Evolutionary conservation across 2,113 vertebrate species (phyloP).

Genomic region (Polypterus bichir): DNA sequence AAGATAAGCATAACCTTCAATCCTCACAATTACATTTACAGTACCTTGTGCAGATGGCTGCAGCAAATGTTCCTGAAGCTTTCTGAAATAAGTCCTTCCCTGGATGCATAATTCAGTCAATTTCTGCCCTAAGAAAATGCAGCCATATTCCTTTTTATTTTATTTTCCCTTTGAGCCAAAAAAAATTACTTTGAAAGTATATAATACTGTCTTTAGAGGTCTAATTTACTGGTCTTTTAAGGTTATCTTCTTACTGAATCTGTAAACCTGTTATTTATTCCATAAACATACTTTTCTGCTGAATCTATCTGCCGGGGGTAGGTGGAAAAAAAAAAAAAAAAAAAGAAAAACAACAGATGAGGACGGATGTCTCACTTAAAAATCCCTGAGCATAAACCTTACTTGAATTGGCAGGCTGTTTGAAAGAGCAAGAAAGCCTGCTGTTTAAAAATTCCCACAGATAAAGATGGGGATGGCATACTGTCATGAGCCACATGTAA

Average conservation of each 20-base stretch:
- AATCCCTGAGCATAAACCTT: slow-evolving; percentile 6
- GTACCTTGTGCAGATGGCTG: no score
- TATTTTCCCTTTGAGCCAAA: no score
- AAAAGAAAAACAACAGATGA: neutral
- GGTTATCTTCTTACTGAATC: neutral
- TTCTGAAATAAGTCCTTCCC: no score
- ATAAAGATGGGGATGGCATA: neutral
- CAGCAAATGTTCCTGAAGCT: no score
- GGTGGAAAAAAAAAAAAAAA: neutral
- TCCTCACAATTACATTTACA: no score
- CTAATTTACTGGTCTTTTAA: slow-evolving; percentile 1
- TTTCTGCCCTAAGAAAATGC: no score
- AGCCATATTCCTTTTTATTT: no score
- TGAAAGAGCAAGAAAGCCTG: neutral
- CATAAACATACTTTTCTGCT: neutral
- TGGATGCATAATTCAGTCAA: no score
- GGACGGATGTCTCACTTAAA: slow-evolving; percentile 3
- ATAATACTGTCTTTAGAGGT: neutral
- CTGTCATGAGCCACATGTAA: slow-evolving; percentile 7
- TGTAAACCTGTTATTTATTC: slow-evolving; percentile 2
- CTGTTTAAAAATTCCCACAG: slow-evolving; percentile 5
- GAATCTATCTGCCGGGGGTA: neutral
- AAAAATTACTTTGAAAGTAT: neutral
- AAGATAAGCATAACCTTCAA: no score
- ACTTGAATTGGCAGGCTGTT: neutral